phyloP scores from a whole-genome alignment of 1,140 invertebrate species.

The Drosophila bipectinata region DNA sequence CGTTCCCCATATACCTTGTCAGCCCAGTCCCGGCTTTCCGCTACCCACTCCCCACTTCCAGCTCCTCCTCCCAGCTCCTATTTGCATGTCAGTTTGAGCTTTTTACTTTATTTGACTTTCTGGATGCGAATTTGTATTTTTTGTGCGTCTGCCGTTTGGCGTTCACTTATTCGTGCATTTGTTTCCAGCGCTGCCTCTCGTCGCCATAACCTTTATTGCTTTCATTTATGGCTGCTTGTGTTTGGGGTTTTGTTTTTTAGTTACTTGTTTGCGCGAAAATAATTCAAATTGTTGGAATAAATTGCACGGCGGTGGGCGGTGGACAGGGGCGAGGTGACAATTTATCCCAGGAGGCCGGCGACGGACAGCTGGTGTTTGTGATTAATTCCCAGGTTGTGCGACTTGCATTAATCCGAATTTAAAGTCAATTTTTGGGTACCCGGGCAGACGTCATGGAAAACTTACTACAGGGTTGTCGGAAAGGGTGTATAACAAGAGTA shows the following conservation, averaged over 20 bases:
- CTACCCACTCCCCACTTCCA: not conserved
- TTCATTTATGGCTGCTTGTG: slow-evolving; percentile 59
- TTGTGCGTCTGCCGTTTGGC: slow-evolving; percentile 49
- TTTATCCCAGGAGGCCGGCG: slow-evolving; percentile 11
- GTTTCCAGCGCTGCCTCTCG: slow-evolving; percentile 24
- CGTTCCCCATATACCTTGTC: slow-evolving; percentile 72
- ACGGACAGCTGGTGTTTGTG: slow-evolving; percentile 44
- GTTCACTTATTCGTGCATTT: slow-evolving; percentile 37
- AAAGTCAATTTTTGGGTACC: slow-evolving; percentile 25
- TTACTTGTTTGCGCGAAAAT: slow-evolving; percentile 29
- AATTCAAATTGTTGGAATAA: slow-evolving; percentile 67
- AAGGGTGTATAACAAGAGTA: not conserved
- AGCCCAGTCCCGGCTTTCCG: slow-evolving; percentile 18
- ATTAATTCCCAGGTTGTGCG: slow-evolving; percentile 57
- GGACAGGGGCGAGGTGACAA: slow-evolving; percentile 5
- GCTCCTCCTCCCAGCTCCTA: slow-evolving; percentile 2
- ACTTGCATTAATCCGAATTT: slow-evolving; percentile 48
- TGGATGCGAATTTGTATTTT: slow-evolving; percentile 55
- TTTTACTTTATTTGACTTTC: slow-evolving; percentile 27
- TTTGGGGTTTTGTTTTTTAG: slow-evolving; percentile 33
- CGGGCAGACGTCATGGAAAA: not conserved
- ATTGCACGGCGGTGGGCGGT: slow-evolving; percentile 17
- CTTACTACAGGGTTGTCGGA: no score
- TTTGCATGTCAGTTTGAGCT: slow-evolving; percentile 37
- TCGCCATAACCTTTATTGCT: slow-evolving; percentile 52